Percentiles rank a stretch among this genome's conserved stretches.
phyloP scores from a whole-genome alignment of 2,888 invertebrate genomes.

The Perizoma affinitatum region DNA sequence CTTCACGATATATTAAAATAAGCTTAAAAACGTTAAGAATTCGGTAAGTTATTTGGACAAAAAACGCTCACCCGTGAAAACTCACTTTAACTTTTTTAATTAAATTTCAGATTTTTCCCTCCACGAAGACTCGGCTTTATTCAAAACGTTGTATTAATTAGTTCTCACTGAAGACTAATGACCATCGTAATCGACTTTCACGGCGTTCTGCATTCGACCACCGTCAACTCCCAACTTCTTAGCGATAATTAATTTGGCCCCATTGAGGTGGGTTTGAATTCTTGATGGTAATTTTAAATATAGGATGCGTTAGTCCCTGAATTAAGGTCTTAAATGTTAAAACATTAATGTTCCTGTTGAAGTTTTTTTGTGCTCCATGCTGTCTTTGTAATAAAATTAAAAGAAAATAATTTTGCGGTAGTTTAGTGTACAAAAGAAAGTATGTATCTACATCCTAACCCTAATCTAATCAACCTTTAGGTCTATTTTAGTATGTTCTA shows the following conservation, averaged over 20 bases:
- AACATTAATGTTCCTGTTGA: no score
- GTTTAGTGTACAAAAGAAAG: no score
- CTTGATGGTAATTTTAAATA: neutral
- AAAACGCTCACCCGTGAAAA: conserved; percentile 77
- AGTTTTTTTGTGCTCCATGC: no score
- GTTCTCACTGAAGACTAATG: conserved; percentile 70
- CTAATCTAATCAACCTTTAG: no score
- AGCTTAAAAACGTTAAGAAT: conserved; percentile 67
- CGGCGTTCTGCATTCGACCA: conserved; percentile 50
- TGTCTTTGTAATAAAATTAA: no score
- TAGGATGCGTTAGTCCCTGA: no score
- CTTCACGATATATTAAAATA: conserved; percentile 50
- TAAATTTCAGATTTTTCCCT: conserved; percentile 80
- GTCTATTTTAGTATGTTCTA: no score
- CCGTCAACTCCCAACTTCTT: conserved; percentile 32
- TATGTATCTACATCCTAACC: no score
- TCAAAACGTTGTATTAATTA: conserved; percentile 81
- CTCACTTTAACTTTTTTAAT: conserved; percentile 84
- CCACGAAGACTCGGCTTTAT: conserved; percentile 69
- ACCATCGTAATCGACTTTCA: conserved; percentile 69
- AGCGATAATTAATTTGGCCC: conserved; percentile 41
- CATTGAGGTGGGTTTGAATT: conserved; percentile 10
- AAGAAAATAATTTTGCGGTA: no score
- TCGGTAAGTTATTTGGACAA: conserved; percentile 70
- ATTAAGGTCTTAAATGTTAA: no score